These are phyloP conservation scores for Platysteira castanea DNA, from an alignment of 2,113 vertebrate genomes.

Conservation along the genomic window DNA sequence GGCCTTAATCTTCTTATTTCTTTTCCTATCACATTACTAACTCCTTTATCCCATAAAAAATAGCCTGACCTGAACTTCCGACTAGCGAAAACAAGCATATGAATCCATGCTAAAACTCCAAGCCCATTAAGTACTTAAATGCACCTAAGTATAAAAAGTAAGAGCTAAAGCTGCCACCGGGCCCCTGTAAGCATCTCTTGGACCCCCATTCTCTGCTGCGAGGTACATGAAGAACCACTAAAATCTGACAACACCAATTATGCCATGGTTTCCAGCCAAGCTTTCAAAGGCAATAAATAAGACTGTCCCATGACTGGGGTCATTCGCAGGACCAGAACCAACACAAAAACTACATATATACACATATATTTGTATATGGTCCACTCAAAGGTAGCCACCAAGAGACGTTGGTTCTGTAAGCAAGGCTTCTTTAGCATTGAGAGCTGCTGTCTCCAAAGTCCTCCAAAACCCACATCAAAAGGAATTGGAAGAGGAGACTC, in stretches of 20 bases:
- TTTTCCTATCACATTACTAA: not conserved
- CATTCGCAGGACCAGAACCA: not conserved
- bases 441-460: not conserved
- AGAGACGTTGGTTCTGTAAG: not conserved
- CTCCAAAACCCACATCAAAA: not conserved
- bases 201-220: not conserved
- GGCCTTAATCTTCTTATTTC: not conserved
- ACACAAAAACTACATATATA: not conserved
- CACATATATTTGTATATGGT: too few relatives aligned
- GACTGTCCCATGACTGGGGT: too few relatives aligned
- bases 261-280: not conserved
- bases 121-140: not conserved
- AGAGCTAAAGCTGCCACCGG: not conserved
- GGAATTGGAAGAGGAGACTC: not conserved
- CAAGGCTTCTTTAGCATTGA: not conserved
- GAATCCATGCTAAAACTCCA: not conserved
- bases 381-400: fast-evolving
- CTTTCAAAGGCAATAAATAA: not conserved
- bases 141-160: not conserved
- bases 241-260: not conserved
- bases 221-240: not conserved
- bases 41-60: not conserved
- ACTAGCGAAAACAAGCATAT: not conserved
- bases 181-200: not conserved
- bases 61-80: not conserved